Base-by-base conservation (phyloP, 1,140 invertebrate species). In the Trachymyrmex cornetzi region DNA sequence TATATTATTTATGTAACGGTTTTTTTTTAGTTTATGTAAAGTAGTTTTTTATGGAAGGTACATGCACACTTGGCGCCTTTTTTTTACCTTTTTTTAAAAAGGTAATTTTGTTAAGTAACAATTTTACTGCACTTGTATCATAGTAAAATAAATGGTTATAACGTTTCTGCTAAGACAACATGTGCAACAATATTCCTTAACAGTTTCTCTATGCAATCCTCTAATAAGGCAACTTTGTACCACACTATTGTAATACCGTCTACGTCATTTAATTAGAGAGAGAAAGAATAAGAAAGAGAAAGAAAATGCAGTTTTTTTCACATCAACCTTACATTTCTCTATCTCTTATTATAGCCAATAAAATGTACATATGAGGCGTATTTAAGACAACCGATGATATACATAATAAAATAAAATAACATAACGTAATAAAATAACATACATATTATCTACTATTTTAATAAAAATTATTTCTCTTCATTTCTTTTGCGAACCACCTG, bases 391-490 rank as follows among this genome's bases (percentile, higher is more conserved):
- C 7, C 0, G 7, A 38, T 38, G 38, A 11, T 44, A 44, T 44
- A 11, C 38, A 44, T 44, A n/a, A n/a, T n/a, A n/a, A n/a, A n/a
- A n/a, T n/a, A n/a, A n/a, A n/a, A n/a, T n/a, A n/a, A n/a, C n/a
- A n/a, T n/a, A n/a, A n/a, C n/a, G 11, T 38, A 48, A 50, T 16
- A 50, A 50, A 50, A 50, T 50, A 16, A 50, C 0, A 50, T 16
- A 50, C 16, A 44, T 38, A 44, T 44, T 44, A 44, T 12, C 11
- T 50, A 50, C 1, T 0, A 44, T 50, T 67, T 27, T 69, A 67
- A n/a, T 80, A 66, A 50, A 79, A 63, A 63, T 48, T 44, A 12
- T 57, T n/a, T 50, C 19, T 66, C 24, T 79, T 24, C 14, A 16
- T 59, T 19, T 11, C n/a, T 77, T 55, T 38, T 44, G 22, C 24